A percentile compares a stretch with the other conserved stretches of the same genome.
Conservation (phyloP, 2,113 vertebrate genomes). For the Vulpes ferrilata region DNA sequence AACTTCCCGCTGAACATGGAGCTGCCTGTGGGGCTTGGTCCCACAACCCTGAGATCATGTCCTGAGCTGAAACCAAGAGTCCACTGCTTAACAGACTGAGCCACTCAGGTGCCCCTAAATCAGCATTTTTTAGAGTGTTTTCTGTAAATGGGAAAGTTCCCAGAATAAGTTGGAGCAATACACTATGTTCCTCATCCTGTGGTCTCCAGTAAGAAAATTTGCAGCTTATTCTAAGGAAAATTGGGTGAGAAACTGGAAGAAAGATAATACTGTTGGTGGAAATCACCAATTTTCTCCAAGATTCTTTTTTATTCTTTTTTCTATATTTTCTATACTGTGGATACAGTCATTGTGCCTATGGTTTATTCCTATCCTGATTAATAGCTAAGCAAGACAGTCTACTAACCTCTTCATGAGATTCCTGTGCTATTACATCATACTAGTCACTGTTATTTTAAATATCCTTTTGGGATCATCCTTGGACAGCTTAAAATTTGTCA, state of each 20-base stretch:
- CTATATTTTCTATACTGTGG: background rate
- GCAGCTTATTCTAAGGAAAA: background rate
- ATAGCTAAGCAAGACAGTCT: background rate
- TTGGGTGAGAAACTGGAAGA: background rate
- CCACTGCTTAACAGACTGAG: too few relatives aligned
- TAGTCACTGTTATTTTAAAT: background rate
- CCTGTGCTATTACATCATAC: background rate
- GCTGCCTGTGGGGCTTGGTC: background rate
- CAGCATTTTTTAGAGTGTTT: background rate
- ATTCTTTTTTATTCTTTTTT: background rate
- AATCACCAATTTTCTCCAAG: background rate
- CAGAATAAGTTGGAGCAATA: background rate
- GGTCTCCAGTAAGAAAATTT: background rate
- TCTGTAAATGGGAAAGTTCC: background rate
- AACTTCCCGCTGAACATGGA: background rate
- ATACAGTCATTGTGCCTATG: background rate
- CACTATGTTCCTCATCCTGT: background rate
- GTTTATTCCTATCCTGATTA: background rate
- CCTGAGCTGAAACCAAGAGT: too few relatives aligned
- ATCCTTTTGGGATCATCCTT: background rate
- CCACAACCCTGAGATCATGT: too few relatives aligned
- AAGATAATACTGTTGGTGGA: background rate
- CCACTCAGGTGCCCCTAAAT: background rate
- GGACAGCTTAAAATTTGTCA: background rate
- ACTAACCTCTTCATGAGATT: background rate